Evolutionary conservation across 2,888 invertebrate species (phyloP).

Genomic region (Emmelina monodactyla): DNA sequence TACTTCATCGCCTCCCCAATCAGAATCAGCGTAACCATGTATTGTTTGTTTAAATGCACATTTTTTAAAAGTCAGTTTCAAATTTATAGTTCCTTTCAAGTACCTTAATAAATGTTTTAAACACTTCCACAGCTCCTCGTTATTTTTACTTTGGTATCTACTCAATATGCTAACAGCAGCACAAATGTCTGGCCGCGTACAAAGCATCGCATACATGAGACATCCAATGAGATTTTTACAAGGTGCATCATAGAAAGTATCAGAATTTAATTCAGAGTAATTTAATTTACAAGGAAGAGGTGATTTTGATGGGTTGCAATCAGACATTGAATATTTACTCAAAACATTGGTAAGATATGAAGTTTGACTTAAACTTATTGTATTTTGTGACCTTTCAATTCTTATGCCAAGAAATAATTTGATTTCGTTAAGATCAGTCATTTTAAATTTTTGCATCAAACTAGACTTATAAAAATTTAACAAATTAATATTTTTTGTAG

Average conservation of each 20-base stretch:
- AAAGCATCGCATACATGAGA: conserved; percentile 14
- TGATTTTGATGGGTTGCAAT: conserved; percentile 15
- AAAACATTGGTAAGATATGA: conserved; percentile 15
- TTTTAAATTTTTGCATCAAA: conserved; percentile 10
- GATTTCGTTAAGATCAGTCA: conserved; percentile 13
- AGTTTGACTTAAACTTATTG: conserved; percentile 12
- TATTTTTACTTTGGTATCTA: conserved; percentile 3
- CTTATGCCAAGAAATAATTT: conserved; percentile 11
- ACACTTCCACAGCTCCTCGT: conserved; percentile 3
- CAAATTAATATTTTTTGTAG: conserved; percentile 8
- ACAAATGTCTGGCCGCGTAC: conserved; percentile 19
- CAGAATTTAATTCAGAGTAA: conserved; percentile 10
- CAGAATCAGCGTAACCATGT: conserved; percentile 22
- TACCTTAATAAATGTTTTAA: conserved; percentile 2
- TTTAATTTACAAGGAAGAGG: conserved; percentile 10
- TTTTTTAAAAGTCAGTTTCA: conserved; percentile 16
- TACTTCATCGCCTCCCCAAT: conserved; percentile 18
- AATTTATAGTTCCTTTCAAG: conserved; percentile 19
- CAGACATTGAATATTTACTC: conserved; percentile 17
- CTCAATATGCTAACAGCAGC: conserved; percentile 18
- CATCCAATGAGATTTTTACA: conserved; percentile 15
- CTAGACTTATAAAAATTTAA: conserved; percentile 5
- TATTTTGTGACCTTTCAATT: conserved; percentile 2
- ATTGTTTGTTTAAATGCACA: conserved; percentile 14
- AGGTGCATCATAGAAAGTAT: conserved; percentile 12